Percentiles rank a stretch among this genome's conserved stretches.
Evolutionary conservation across 2,113 vertebrate genomes (phyloP).

Genomic region (Nematolebias whitei): DNA sequence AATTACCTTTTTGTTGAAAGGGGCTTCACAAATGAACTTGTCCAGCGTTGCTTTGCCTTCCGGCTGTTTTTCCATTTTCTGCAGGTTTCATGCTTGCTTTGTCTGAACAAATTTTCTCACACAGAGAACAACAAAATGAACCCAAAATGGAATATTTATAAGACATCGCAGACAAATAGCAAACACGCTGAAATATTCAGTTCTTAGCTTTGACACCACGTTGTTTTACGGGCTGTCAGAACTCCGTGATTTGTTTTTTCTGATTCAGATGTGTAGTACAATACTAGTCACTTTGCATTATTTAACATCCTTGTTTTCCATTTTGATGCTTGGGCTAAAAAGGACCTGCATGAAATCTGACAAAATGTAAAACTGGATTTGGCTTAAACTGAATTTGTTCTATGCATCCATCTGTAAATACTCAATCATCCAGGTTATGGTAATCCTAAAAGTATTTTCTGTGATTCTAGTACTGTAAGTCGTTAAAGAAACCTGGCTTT

Average conservation of each 20-base stretch:
- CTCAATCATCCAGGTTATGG: slow-evolving; percentile 4
- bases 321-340: neutral
- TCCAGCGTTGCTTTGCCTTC: neutral
- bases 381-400: neutral
- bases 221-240: slow-evolving; percentile 7
- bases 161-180: slow-evolving; percentile 14
- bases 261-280: neutral
- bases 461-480: neutral
- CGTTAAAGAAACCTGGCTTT: neutral
- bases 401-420: neutral
- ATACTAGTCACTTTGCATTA: neutral
- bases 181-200: slow-evolving; percentile 8
- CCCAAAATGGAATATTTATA: slow-evolving; percentile 22
- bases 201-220: neutral
- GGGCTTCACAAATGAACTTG: neutral
- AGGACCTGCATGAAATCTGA: neutral
- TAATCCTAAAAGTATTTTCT: slow-evolving; percentile 1
- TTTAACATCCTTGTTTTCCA: neutral
- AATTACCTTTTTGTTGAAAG: slow-evolving; percentile 2
- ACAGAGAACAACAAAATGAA: neutral
- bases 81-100: neutral
- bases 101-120: neutral
- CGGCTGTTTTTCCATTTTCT: slow-evolving; percentile 14
- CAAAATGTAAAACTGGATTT: slow-evolving; percentile 6
- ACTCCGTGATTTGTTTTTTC: neutral